Percentiles rank a stretch among this genome's conserved stretches.
Evolutionary conservation across 2,797 vertebrate species (phyloP).

Genomic region (Liparis tanakae): DNA sequence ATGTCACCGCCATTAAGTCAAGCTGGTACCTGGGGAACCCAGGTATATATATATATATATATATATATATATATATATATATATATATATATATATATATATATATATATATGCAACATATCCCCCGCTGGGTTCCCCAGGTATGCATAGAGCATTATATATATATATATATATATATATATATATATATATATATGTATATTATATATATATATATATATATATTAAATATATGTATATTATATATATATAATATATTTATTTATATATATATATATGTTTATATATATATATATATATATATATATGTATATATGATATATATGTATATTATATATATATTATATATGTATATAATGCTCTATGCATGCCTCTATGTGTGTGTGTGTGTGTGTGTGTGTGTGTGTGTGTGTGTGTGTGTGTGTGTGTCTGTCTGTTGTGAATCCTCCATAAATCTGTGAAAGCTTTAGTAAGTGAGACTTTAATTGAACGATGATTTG

Average conservation of each 20-base stretch:
- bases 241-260: not conserved
- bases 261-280: too few species aligned
- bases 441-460: conserved; percentile 23
- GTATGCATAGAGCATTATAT: not conserved
- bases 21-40: conserved; percentile 52
- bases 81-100: too few species aligned
- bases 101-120: too few species aligned
- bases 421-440: too few species aligned
- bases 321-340: conserved; percentile 1
- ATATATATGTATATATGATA: too few species aligned
- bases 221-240: too few species aligned
- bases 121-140: too few species aligned
- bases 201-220: too few species aligned
- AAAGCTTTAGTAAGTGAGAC: conserved; percentile 16
- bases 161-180: not conserved
- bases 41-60: conserved; percentile 1
- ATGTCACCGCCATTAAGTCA: conserved; percentile 68
- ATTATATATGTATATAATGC: conserved; percentile 10
- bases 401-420: too few species aligned
- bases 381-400: not conserved
- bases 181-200: too few species aligned
- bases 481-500: conserved; percentile 15
- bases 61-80: too few species aligned
- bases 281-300: too few species aligned
- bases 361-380: conserved; percentile 17